These are phyloP conservation scores for Thamnophis sirtalis DNA, from an alignment of 2,113 vertebrate genomes.

Conservation along the genomic window DNA sequence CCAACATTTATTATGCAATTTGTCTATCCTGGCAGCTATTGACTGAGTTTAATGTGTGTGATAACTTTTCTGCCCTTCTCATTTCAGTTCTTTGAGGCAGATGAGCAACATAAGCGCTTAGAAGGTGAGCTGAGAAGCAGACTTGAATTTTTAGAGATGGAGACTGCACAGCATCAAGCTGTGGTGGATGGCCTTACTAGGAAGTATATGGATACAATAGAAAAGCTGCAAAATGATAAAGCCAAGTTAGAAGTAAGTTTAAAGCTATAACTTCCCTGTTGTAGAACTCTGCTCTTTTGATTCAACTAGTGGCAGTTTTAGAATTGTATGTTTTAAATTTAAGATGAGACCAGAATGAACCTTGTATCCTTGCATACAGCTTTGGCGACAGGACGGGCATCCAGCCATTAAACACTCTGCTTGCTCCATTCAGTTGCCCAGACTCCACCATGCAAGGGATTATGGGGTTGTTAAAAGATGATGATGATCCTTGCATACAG, in stretches of 20 bases:
- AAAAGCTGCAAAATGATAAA: slow-evolving; percentile 91
- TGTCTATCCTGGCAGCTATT: neutral
- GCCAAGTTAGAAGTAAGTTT: slow-evolving; percentile 85
- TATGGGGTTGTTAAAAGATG: too few species aligned
- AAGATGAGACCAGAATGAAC: neutral
- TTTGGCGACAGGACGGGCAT: too few species aligned
- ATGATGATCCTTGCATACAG: too few species aligned
- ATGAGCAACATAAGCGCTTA: slow-evolving; percentile 84
- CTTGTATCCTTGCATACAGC: too few species aligned
- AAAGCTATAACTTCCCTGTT: neutral
- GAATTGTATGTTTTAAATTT: neutral
- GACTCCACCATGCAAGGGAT: too few species aligned
- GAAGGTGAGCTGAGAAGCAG: slow-evolving; percentile 78
- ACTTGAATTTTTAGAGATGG: slow-evolving; percentile 80
- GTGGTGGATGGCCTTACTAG: slow-evolving; percentile 81
- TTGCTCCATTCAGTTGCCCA: too few species aligned
- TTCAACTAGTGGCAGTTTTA: neutral
- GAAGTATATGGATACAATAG: slow-evolving; percentile 88
- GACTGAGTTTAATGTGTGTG: neutral
- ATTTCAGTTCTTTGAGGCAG: slow-evolving; percentile 90
- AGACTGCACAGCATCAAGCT: slow-evolving; percentile 82
- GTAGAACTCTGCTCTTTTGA: neutral
- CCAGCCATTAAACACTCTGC: too few species aligned
- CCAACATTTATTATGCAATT: neutral
- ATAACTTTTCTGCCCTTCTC: slow-evolving; percentile 9